Evolutionary conservation across 1,140 invertebrate species (phyloP), one percentile per base, ranked within the genome.

Genomic region (Eurosta solidaginis): DNA sequence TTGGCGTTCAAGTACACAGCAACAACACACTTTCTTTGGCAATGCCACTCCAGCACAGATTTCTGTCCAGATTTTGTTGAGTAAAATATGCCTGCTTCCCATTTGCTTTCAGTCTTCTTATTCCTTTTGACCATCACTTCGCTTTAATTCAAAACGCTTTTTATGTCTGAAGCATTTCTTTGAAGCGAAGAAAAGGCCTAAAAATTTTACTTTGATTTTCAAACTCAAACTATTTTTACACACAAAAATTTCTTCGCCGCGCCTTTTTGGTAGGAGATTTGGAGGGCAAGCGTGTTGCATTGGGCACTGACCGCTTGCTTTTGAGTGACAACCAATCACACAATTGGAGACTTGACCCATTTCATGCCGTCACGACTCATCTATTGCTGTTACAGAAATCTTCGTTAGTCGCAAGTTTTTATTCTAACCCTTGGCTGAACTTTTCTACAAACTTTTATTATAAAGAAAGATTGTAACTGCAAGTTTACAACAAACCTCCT

Each of bases 131-230:
- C n/a, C n/a, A n/a, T n/a, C n/a, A n/a, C n/a, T 40, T 7, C n/a
- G 0, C 22, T 27, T 1, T 3, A 36, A 68, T 2, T 20, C n/a
- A n/a, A 17, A 22, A 0, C n/a, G 22, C 9, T 52, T 25, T 52
- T 5, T n/a, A n/a, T n/a, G n/a, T n/a, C n/a, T n/a, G n/a, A 52
- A 52, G 29, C 12, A 9, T 7, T 63, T n/a, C 20, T 1, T 29
- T 12, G 7, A 52, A 52, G 4, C 2, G 22, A 14, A 10, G 74
- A n/a, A 50, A 29, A 76, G 20, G 33, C 36, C 3, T 1, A 29
- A 49, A n/a, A 47, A 75, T 36, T 50, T 76, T 33, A 36, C 49
- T 76, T 76, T 76, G 36, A 54, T 76, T 76, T 54, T n/a, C n/a
- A n/a, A n/a, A n/a, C n/a, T n/a, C n/a, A n/a, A n/a, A 17, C 40